Conservation (phyloP, 2,888 invertebrate genomes). For the Shargacucullia verbasci region DNA sequence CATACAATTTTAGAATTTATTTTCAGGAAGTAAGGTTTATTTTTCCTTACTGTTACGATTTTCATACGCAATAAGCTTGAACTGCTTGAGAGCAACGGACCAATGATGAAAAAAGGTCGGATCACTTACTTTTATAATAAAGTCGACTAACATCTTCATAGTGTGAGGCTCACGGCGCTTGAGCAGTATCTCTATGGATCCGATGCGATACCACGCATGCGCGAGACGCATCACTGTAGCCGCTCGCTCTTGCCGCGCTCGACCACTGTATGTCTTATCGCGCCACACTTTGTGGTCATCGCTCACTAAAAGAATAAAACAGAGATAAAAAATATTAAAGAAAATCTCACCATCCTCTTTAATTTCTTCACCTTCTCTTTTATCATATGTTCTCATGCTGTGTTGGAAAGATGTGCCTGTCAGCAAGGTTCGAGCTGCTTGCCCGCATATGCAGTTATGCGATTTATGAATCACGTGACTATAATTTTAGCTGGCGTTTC, state of each 20-base stretch:
- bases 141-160: conserved; percentile 85
- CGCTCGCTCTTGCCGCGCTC: conserved; percentile 86
- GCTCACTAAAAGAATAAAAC: conserved; percentile 65
- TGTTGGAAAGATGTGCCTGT: no score
- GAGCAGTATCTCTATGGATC: conserved; percentile 90
- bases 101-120: neutral
- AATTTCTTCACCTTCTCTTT: no score
- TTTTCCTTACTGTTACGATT: no score
- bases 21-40: no score
- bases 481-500: no score
- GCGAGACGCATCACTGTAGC: conserved; percentile 89
- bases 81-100: neutral
- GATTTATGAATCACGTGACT: no score
- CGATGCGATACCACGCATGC: conserved; percentile 89
- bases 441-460: no score
- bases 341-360: no score
- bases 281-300: conserved; percentile 89
- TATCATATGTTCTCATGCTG: no score
- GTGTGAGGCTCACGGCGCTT: conserved; percentile 83
- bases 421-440: no score
- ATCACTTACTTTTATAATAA: conserved; percentile 77
- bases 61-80: no score
- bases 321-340: conserved; percentile 1
- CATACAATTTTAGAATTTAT: no score
- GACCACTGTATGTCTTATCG: conserved; percentile 90